Conservation (phyloP, 30 jellyfish, hydroid and myxozoan genomes). For the Cassiopea andromeda region DNA sequence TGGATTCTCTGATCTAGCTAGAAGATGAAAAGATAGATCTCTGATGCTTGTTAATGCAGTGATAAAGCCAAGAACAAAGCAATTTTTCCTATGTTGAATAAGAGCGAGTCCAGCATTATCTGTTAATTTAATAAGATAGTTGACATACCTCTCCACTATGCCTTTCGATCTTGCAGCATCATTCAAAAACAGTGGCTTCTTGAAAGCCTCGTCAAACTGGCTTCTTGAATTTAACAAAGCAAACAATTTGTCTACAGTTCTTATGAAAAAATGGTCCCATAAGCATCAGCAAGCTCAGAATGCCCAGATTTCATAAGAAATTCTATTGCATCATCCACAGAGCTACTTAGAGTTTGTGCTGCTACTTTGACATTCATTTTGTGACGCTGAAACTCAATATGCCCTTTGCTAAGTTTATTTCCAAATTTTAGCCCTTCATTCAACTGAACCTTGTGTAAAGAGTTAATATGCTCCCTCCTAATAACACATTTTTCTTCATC, state of each 20-base stretch:
- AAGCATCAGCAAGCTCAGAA: background rate
- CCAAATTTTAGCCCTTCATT: constrained; percentile 39
- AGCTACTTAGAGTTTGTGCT: constrained; percentile 47
- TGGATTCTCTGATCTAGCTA: constrained; percentile 11
- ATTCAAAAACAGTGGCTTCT: constrained; percentile 20
- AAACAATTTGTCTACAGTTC: constrained; percentile 24
- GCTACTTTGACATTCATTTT: constrained; percentile 64
- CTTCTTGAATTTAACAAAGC: constrained; percentile 5
- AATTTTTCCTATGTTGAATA: constrained; percentile 10
- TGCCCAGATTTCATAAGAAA: constrained; percentile 3
- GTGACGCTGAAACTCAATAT: constrained; percentile 41
- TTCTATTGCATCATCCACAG: constrained; percentile 12
- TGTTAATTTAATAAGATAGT: background rate
- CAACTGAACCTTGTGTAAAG: constrained; percentile 35
- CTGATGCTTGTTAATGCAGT: background rate
- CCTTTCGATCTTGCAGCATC: constrained; percentile 4
- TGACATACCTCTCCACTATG: background rate
- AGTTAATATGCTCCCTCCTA: constrained; percentile 29
- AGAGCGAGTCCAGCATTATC: constrained; percentile 6
- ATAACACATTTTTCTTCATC: constrained; percentile 12
- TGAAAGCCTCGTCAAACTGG: background rate
- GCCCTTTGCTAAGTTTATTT: constrained; percentile 18
- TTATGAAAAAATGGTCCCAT: constrained; percentile 7
- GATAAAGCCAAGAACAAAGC: constrained; percentile 14
- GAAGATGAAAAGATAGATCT: background rate